phyloP scores from a whole-genome alignment of 2,797 vertebrate species.

The Sebastes wilsoni region DNA sequence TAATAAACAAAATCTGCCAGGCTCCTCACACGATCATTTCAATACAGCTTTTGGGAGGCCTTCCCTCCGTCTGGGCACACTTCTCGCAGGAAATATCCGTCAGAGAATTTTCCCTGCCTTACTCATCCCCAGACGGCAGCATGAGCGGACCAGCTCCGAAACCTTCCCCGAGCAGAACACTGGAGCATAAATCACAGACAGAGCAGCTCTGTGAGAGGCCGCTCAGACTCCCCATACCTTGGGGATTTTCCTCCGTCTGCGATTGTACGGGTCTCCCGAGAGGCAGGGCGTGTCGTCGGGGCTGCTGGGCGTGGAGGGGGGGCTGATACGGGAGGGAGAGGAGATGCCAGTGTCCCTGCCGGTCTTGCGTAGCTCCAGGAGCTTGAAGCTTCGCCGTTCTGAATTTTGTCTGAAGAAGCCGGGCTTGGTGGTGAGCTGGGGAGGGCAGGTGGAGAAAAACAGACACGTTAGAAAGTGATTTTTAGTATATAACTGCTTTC shows the following conservation, averaged over 20 bases:
- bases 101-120: slow-evolving; percentile 33
- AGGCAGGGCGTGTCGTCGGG: slow-evolving; percentile 94
- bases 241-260: slow-evolving; percentile 93
- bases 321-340: slow-evolving; percentile 91
- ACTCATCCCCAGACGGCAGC: slow-evolving; percentile 39
- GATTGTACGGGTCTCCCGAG: slow-evolving; percentile 92
- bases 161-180: slow-evolving; percentile 1
- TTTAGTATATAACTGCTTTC: not conserved
- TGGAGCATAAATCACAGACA: slow-evolving; percentile 45
- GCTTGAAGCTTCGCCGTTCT: slow-evolving; percentile 92
- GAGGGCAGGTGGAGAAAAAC: not conserved
- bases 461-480: not conserved
- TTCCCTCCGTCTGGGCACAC: slow-evolving; percentile 10
- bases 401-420: slow-evolving; percentile 93
- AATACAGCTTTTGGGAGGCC: slow-evolving; percentile 21
- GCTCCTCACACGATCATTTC: slow-evolving; percentile 12
- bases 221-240: slow-evolving; percentile 83
- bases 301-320: slow-evolving; percentile 97
- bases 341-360: slow-evolving; percentile 86
- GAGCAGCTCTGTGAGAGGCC: slow-evolving; percentile 9
- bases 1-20: slow-evolving; percentile 27
- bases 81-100: slow-evolving; percentile 52
- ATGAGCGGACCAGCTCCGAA: slow-evolving; percentile 28
- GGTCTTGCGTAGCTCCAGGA: slow-evolving; percentile 90
- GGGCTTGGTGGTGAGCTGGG: slow-evolving; percentile 76